Evolutionary conservation across 2,888 invertebrate genomes (phyloP), one percentile per base, ranked within the genome.

Genomic region (Sesia apiformis): DNA sequence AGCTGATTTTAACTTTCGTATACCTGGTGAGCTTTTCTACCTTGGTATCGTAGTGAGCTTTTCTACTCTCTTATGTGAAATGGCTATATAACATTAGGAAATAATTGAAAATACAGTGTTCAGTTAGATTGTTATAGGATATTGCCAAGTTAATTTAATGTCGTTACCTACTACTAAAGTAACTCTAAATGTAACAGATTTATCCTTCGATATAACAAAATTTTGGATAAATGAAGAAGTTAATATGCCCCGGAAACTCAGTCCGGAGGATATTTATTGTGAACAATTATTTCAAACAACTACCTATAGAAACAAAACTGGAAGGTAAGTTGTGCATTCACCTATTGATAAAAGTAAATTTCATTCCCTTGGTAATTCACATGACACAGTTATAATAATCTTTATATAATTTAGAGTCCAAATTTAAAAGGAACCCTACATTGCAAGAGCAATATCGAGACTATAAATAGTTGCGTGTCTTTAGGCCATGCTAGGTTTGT

Each of bases 341-440:
- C 58, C 60, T 7, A 8, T 60, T 40, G 51, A 53, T n/a, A 23
- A 51, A 8, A 56, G 53, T 3, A 58, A 50, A 42, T 4, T 56
- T 5, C 7, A 42, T 53, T 51, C 39, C 49, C 41, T 56, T 53
- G 58, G 58, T 46, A 60, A 58, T 53, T 62, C 62, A 46, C 59
- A 58, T 39, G 55, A 60, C 40, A 56, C 49, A n/a, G 61, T 59
- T 38, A 60, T 59, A 42, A 40, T n/a, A 55, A 5, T 62, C 56
- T 40, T 43, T 60, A 7, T 6, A 60, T 39, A 52, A 57, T 42
- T 50, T 59, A n/a, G 60, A 60, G 53, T 53, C 59, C 42, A 57
- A 59, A n/a, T 49, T 49, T 6, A 49, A 49, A 49, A 49, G n/a
- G 8, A 8, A 49, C 8, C 49, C 49, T 49, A n/a, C 49, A 49